Evolutionary conservation across 2,888 invertebrate species (phyloP).

Genomic region (Busseola fusca): DNA sequence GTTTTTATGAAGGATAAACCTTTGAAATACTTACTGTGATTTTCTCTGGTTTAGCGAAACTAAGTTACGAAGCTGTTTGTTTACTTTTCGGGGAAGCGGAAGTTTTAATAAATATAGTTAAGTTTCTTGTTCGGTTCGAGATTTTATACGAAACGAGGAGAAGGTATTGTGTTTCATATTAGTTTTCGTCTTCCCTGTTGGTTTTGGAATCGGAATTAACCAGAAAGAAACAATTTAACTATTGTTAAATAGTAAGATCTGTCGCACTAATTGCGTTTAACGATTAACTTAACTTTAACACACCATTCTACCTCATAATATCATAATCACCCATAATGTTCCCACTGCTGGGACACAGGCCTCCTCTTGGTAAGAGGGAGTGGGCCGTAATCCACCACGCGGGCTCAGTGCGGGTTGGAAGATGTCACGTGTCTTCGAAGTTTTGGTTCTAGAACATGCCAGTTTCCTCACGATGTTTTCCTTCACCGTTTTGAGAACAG

Average conservation of each 20-base stretch:
- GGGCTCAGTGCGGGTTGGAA: no score
- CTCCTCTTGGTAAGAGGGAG: no score
- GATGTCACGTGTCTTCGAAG: no score
- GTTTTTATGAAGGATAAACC: slow-evolving; percentile 19
- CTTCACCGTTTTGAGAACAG: no score
- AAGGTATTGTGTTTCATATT: not conserved
- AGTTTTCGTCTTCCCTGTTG: not conserved
- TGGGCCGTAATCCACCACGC: no score
- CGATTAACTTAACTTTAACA: no score
- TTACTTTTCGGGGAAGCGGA: slow-evolving; percentile 11
- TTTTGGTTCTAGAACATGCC: no score
- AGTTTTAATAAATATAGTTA: slow-evolving; percentile 22
- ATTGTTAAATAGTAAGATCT: not conserved
- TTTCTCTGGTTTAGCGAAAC: slow-evolving; percentile 29
- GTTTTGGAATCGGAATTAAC: not conserved
- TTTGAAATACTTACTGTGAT: slow-evolving; percentile 27
- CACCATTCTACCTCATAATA: no score
- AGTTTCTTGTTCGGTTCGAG: slow-evolving; percentile 12
- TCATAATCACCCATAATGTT: no score
- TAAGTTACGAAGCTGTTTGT: slow-evolving; percentile 1
- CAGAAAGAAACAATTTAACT: not conserved
- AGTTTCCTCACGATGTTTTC: no score
- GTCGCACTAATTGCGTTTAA: not conserved
- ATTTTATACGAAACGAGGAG: not conserved
- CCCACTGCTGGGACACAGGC: no score